Evolutionary conservation across 2,888 invertebrate genomes (phyloP), one percentile per base, ranked within the genome.

Genomic region (Brenthis hecate): DNA sequence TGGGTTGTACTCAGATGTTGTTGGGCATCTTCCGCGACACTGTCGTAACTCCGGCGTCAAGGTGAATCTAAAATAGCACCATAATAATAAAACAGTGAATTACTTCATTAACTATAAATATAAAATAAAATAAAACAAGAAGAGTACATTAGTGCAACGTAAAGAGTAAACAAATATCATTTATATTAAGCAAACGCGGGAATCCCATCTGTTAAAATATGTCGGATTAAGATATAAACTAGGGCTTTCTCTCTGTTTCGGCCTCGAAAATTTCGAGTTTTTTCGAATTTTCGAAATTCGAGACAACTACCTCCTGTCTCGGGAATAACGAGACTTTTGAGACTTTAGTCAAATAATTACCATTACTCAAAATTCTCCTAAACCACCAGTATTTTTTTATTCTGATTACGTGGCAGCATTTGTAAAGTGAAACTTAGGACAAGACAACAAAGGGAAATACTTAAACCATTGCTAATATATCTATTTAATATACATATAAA

Each of bases 1-100:
- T 0, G 93, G 93, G 73, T 90, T 91, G 76, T 88, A 93, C 67
- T 90, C 84, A 0, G 82, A 60, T 0, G 91, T 86, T 48, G 83
- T 81, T 8, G 81, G 84, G 67, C 92, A 93, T 36, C 56, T 64
- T 4, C 73, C 72, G 6, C 83, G 68, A 74, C 86, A 86, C 3
- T 68, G 64, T 47, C 75, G 73, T 13, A 69, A 50, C 1, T 32
- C 47, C 23, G 54, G 48, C 3, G 67, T 57, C 54, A 65, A 66
- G 8, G 72, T 65, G 11, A 60, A n/a, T 50, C 69, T 69, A 68
- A 58, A 70, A 69, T 19, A 50, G 13, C 28, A 11, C 8, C n/a
- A 48, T 23, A 36, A 6, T 28, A 51, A 36, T 32, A 51, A 61
- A 19, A 6, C n/a, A 23, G 14, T 4, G 6, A 36, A 32, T 32